Percentiles rank a stretch among this genome's conserved stretches.
phyloP scores from a whole-genome alignment of 2,888 invertebrate genomes.

The Scrobipalpa costella region DNA sequence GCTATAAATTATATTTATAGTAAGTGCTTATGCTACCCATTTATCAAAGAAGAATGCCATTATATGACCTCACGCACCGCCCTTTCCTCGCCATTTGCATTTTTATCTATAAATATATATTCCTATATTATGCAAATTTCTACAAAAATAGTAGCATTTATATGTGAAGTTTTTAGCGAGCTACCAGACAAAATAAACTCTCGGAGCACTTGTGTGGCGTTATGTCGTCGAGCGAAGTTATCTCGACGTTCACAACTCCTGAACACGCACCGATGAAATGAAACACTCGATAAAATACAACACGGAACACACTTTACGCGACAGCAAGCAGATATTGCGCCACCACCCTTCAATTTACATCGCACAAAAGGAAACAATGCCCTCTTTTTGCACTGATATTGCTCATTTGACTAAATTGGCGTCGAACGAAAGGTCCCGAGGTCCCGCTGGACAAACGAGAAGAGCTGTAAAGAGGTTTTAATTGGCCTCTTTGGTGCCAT shows the following conservation, averaged over 20 bases:
- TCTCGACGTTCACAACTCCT: slow-evolving; percentile 23
- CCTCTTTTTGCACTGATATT: slow-evolving; percentile 34
- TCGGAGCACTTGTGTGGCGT: slow-evolving; percentile 15
- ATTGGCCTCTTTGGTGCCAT: slow-evolving; percentile 48
- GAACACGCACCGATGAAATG: neutral
- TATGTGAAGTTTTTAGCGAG: neutral
- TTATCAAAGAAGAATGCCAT: slow-evolving; percentile 23
- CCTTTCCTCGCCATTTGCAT: neutral
- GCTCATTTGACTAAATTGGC: slow-evolving; percentile 48
- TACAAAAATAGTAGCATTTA: too few species aligned
- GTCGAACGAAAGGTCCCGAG: slow-evolving; percentile 41
- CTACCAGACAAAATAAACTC: slow-evolving; percentile 28
- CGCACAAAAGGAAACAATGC: slow-evolving; percentile 1
- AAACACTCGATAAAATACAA: slow-evolving; percentile 4
- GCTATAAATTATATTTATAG: slow-evolving; percentile 24
- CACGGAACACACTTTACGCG: neutral
- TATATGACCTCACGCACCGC: neutral
- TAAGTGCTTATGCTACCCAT: slow-evolving; percentile 25
- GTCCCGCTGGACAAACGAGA: slow-evolving; percentile 49
- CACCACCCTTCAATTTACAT: neutral
- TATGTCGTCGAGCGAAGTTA: slow-evolving; percentile 22
- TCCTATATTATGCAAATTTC: too few species aligned
- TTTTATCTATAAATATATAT: too few species aligned
- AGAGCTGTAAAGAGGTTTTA: slow-evolving; percentile 57
- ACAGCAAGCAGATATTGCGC: slow-evolving; percentile 7